Evolutionary conservation across 1,140 invertebrate species (phyloP).

Genomic region (Drosophila novamexicana): DNA sequence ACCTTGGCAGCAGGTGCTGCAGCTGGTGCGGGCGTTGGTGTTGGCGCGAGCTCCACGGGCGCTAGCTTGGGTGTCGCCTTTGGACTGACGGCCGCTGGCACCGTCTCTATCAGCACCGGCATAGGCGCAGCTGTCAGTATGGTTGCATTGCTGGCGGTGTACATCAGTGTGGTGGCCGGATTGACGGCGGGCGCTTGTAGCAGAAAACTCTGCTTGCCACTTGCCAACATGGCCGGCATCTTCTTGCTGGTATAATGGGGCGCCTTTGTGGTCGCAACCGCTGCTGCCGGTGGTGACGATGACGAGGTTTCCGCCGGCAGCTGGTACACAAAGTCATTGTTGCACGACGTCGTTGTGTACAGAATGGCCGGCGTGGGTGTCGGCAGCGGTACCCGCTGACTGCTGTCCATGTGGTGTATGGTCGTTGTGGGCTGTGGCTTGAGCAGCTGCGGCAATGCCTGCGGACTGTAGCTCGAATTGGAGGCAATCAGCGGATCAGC

Average conservation of each 20-base stretch:
- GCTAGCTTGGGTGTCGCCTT: slow-evolving; percentile 21
- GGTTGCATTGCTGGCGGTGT: slow-evolving; percentile 85
- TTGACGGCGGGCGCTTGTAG: slow-evolving; percentile 45
- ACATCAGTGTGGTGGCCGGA: slow-evolving; percentile 86
- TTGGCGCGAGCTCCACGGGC: slow-evolving; percentile 28
- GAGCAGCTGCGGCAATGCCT: slow-evolving; percentile 31
- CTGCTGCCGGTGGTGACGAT: slow-evolving; percentile 18
- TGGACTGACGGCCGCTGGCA: slow-evolving; percentile 23
- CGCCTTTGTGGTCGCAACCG: slow-evolving; percentile 23
- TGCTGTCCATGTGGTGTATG: slow-evolving; percentile 68
- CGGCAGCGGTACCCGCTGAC: slow-evolving; percentile 25
- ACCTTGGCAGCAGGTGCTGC: slow-evolving; percentile 85
- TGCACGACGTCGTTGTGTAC: slow-evolving; percentile 22
- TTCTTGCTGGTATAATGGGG: slow-evolving; percentile 29
- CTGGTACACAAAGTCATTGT: slow-evolving; percentile 57
- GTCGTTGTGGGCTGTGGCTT: slow-evolving; percentile 63
- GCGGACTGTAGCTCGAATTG: slow-evolving; percentile 46
- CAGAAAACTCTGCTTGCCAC: slow-evolving; percentile 55
- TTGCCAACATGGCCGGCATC: slow-evolving; percentile 25
- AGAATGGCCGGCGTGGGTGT: slow-evolving; percentile 20
- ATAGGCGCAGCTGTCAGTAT: slow-evolving; percentile 88
- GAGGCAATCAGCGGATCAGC: slow-evolving; percentile 67
- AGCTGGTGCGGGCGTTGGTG: slow-evolving; percentile 2
- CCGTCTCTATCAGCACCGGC: slow-evolving; percentile 86
- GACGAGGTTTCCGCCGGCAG: slow-evolving; percentile 47